Conservation (phyloP, 2,797 vertebrate genomes). For the Triplophysa bombifrons region DNA sequence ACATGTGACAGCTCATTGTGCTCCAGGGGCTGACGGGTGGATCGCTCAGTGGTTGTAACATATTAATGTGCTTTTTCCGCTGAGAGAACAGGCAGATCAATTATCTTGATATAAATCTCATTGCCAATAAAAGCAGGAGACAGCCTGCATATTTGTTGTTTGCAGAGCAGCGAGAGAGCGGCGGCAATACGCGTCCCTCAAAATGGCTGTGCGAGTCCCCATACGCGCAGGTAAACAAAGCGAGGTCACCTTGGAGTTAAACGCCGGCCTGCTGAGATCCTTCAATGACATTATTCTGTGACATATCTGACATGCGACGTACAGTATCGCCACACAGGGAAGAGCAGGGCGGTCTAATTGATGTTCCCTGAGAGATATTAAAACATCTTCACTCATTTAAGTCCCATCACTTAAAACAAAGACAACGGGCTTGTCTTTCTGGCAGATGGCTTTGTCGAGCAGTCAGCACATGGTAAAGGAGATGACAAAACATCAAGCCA, state of each 20-base stretch:
- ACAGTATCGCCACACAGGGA: not conserved
- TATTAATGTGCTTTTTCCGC: constrained; percentile 25
- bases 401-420: constrained; percentile 1
- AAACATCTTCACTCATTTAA: constrained; percentile 1
- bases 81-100: constrained; percentile 34
- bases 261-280: constrained; percentile 8
- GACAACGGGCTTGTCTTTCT: not conserved
- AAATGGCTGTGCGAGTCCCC: not conserved
- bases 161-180: not conserved
- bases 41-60: constrained; percentile 13
- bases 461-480: constrained; percentile 1
- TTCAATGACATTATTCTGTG: constrained; percentile 18
- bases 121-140: constrained; percentile 41
- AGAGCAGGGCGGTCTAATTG: not conserved
- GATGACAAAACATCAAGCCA: constrained; percentile 16
- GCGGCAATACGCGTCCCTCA: constrained; percentile 37
- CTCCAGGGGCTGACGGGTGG: constrained; percentile 28
- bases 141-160: constrained; percentile 15
- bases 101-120: constrained; percentile 47
- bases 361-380: not conserved
- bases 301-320: constrained; percentile 18
- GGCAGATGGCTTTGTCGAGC: constrained; percentile 7
- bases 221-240: not conserved
- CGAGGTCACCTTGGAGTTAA: constrained; percentile 35
- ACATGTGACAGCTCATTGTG: constrained; percentile 37